phyloP scores from a whole-genome alignment of 2,888 invertebrate species.

The Steinernema carpocapsae region DNA sequence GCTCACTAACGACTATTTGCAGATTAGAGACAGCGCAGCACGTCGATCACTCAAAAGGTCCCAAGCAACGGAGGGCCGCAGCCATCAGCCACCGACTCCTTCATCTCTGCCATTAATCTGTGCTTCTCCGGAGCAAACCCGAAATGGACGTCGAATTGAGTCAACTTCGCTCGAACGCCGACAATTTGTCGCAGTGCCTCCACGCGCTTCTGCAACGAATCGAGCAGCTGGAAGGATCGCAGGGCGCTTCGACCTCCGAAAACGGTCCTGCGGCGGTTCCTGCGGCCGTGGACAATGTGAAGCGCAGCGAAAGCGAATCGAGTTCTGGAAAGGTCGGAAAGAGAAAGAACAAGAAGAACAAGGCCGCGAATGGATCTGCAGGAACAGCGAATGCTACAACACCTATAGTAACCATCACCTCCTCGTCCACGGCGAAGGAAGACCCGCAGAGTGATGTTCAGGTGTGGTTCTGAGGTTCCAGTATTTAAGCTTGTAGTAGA shows the following conservation, averaged over 20 bases:
- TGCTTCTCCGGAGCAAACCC: not conserved
- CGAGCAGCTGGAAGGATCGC: conserved; percentile 57
- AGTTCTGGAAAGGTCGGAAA: conserved; percentile 7
- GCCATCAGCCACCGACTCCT: conserved; percentile 8
- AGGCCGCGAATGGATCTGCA: conserved; percentile 2
- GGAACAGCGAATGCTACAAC: not conserved
- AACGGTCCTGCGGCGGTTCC: conserved; percentile 6
- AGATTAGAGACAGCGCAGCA: conserved; percentile 18
- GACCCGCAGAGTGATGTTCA: conserved; percentile 37
- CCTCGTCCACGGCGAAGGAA: conserved; percentile 5
- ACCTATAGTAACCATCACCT: conserved; percentile 4
- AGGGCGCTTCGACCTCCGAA: conserved; percentile 39
- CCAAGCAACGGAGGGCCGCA: conserved; percentile 32
- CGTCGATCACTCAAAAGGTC: conserved; percentile 31
- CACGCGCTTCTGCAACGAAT: conserved; percentile 63
- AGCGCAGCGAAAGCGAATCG: not conserved
- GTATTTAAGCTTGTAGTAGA: not conserved
- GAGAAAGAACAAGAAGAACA: conserved; percentile 37
- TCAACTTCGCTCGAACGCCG: conserved; percentile 64
- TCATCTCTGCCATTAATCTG: conserved; percentile 29
- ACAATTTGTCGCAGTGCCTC: conserved; percentile 63
- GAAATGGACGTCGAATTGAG: conserved; percentile 47
- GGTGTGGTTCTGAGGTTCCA: conserved; percentile 26
- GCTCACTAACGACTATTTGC: conserved; percentile 10
- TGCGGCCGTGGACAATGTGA: not conserved